A percentile compares a stretch with the other conserved stretches of the same genome.
Conservation (phyloP, 35 echinoderm and acorn worm genomes). For the Acanthaster planci region DNA sequence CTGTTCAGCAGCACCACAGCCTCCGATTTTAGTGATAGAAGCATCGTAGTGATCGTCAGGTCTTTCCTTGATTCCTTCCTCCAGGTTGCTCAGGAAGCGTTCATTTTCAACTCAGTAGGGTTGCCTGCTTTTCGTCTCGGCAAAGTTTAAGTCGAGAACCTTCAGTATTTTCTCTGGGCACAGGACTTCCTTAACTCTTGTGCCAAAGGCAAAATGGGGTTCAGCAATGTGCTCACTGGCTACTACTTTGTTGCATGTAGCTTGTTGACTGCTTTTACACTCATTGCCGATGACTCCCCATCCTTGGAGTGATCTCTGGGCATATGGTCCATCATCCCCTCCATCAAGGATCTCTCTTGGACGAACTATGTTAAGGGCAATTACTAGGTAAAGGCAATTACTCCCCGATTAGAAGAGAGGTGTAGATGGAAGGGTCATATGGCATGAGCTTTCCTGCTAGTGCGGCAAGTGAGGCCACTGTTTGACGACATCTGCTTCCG, state of each 20-base stretch:
- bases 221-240: not conserved
- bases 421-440: conserved; percentile 24
- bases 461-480: not conserved
- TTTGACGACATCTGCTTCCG: conserved; percentile 23
- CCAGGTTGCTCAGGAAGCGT: not conserved
- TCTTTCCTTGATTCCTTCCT: conserved; percentile 12
- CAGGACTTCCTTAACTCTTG: conserved; percentile 16
- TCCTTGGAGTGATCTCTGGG: conserved; percentile 36
- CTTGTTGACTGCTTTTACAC: not conserved
- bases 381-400: conserved; percentile 26
- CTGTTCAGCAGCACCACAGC: conserved; percentile 37
- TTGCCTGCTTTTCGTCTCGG: not conserved
- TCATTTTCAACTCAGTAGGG: conserved; percentile 14
- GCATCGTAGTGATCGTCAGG: conserved; percentile 58
- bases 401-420: conserved; percentile 48
- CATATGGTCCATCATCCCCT: conserved; percentile 52
- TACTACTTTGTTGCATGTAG: conserved; percentile 5
- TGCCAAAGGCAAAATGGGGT: not conserved
- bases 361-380: too few relatives aligned
- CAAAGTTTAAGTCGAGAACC: conserved; percentile 40
- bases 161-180: not conserved
- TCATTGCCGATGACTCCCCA: conserved; percentile 54
- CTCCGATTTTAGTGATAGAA: conserved; percentile 33
- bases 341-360: too few relatives aligned
- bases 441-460: conserved; percentile 24